These are phyloP conservation scores for Pandemis cinnamomeana DNA, from an alignment of 2,888 invertebrate species.

Conservation along the genomic window DNA sequence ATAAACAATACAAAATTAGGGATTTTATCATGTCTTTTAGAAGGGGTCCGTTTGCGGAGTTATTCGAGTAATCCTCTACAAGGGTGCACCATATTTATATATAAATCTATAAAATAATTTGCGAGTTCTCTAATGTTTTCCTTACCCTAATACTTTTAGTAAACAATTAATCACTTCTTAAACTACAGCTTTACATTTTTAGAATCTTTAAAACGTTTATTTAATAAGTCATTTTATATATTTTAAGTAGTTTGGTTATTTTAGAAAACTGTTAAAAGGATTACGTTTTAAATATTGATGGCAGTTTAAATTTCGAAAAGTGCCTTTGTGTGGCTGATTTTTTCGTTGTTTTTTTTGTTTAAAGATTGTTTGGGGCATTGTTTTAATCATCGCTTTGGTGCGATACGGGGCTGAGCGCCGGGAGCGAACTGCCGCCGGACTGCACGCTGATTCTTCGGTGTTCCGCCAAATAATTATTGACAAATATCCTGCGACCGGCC, in stretches of 20 bases:
- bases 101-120: slow-evolving; percentile 71
- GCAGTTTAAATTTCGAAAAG: slow-evolving; percentile 47
- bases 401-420: slow-evolving; percentile 81
- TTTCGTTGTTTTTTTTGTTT: slow-evolving; percentile 48
- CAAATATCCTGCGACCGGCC: slow-evolving; percentile 85
- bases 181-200: slow-evolving; percentile 42
- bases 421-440: slow-evolving; percentile 81
- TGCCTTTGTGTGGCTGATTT: slow-evolving; percentile 43
- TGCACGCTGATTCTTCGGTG: slow-evolving; percentile 85
- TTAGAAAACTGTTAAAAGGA: slow-evolving; percentile 42
- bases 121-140: slow-evolving; percentile 58
- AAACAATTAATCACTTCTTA: slow-evolving; percentile 60
- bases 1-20: slow-evolving; percentile 53
- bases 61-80: slow-evolving; percentile 57
- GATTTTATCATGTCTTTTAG: slow-evolving; percentile 53
- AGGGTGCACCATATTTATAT: slow-evolving; percentile 78
- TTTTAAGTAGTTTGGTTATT: slow-evolving; percentile 28
- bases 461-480: slow-evolving; percentile 86
- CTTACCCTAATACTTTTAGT: slow-evolving; percentile 67
- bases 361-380: slow-evolving; percentile 47
- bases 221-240: slow-evolving; percentile 17
- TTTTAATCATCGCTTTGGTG: slow-evolving; percentile 82
- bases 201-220: slow-evolving; percentile 39
- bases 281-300: slow-evolving; percentile 40
- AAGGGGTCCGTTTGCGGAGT: slow-evolving; percentile 49